Percentiles rank a stretch among this genome's conserved stretches.
These are phyloP conservation scores for Romanogobio albipinnatus DNA, from an alignment of 2,113 vertebrate species.

Conservation along the genomic window DNA sequence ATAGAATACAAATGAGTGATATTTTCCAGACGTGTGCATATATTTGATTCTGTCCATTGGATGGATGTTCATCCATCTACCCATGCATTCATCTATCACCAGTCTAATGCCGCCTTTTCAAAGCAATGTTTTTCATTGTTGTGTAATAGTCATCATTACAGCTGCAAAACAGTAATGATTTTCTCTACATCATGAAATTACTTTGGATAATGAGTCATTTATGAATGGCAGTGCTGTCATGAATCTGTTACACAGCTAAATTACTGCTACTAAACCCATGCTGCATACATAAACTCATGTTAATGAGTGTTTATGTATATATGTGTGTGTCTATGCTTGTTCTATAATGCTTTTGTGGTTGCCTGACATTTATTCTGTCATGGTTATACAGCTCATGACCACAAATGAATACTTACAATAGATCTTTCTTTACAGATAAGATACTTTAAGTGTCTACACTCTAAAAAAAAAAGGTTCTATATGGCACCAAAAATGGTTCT, in stretches of 20 bases:
- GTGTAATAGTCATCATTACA: slow-evolving; percentile 4
- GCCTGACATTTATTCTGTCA: slow-evolving; percentile 3
- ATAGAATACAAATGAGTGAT: neutral
- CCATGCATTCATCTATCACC: neutral
- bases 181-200: neutral
- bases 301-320: neutral
- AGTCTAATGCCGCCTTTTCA: neutral
- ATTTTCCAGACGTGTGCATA: neutral
- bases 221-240: neutral
- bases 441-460: neutral
- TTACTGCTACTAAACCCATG: neutral
- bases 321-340: slow-evolving; percentile 10
- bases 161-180: neutral
- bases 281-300: neutral
- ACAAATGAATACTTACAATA: slow-evolving; percentile 10
- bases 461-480: too few relatives aligned
- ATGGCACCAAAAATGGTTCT: too few relatives aligned
- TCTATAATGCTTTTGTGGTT: slow-evolving; percentile 31
- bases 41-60: neutral
- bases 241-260: neutral
- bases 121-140: neutral
- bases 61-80: neutral
- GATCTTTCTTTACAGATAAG: neutral
- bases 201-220: neutral
- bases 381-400: neutral